These are phyloP conservation scores for Corvus hawaiiensis DNA, from an alignment of 2,113 vertebrate species.

Conservation along the genomic window DNA sequence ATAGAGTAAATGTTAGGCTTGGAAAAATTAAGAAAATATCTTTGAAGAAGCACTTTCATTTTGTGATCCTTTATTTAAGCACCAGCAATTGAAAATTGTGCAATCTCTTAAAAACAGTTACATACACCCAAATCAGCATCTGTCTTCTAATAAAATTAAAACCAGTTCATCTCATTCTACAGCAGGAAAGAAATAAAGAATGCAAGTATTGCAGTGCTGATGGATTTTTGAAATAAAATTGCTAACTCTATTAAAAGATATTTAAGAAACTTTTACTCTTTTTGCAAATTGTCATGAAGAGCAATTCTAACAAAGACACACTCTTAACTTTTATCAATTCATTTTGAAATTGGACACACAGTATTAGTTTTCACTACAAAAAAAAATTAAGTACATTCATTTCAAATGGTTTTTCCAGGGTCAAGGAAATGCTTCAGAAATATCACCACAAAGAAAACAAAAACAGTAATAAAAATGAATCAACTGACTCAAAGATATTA, in stretches of 20 bases:
- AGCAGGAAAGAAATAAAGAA: neutral
- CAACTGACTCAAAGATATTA: neutral
- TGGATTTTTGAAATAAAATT: neutral
- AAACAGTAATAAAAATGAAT: neutral
- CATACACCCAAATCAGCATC: neutral
- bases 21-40: neutral
- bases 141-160: neutral
- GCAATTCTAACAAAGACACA: neutral
- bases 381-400: neutral
- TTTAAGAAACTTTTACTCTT: neutral
- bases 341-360: neutral
- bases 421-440: neutral
- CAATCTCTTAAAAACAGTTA: neutral
- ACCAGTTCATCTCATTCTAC: neutral
- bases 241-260: neutral
- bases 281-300: neutral
- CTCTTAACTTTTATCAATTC: neutral
- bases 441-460: neutral
- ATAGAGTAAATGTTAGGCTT: neutral
- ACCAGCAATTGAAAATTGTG: neutral
- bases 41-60: neutral
- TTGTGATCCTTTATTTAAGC: neutral
- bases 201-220: neutral
- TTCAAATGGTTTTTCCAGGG: neutral
- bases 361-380: neutral